phyloP scores from a whole-genome alignment of 2,797 vertebrate genomes.

The Sebastes reedi region DNA sequence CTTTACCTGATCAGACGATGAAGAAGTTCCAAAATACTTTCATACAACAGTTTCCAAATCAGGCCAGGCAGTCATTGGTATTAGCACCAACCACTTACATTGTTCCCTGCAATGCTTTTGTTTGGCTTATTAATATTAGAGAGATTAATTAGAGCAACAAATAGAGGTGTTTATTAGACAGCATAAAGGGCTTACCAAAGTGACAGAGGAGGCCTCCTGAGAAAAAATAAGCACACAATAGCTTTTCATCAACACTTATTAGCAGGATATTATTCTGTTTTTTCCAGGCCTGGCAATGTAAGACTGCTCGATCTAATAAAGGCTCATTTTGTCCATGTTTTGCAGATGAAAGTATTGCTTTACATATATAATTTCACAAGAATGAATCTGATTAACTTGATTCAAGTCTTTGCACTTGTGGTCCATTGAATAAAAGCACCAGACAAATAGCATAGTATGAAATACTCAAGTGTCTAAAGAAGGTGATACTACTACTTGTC shows the following conservation, averaged over 20 bases:
- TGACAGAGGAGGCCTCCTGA: constrained; percentile 43
- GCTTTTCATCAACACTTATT: constrained; percentile 63
- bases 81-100: constrained; percentile 20
- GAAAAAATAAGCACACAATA: constrained; percentile 40
- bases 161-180: constrained; percentile 56
- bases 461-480: background rate
- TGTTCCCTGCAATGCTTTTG: constrained; percentile 31
- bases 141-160: constrained; percentile 70
- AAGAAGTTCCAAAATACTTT: constrained; percentile 51
- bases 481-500: background rate
- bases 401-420: background rate
- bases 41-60: constrained; percentile 50
- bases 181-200: constrained; percentile 49
- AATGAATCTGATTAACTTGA: background rate
- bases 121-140: constrained; percentile 65
- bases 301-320: constrained; percentile 51
- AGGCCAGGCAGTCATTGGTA: constrained; percentile 21
- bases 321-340: background rate
- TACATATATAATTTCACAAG: background rate
- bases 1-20: constrained; percentile 41
- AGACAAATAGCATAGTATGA: background rate
- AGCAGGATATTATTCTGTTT: constrained; percentile 38
- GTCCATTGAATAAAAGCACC: background rate
- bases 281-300: constrained; percentile 21
- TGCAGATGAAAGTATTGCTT: background rate